These are phyloP conservation scores for Periphyllus acericola DNA, from an alignment of 2,888 invertebrate species.

Conservation along the genomic window DNA sequence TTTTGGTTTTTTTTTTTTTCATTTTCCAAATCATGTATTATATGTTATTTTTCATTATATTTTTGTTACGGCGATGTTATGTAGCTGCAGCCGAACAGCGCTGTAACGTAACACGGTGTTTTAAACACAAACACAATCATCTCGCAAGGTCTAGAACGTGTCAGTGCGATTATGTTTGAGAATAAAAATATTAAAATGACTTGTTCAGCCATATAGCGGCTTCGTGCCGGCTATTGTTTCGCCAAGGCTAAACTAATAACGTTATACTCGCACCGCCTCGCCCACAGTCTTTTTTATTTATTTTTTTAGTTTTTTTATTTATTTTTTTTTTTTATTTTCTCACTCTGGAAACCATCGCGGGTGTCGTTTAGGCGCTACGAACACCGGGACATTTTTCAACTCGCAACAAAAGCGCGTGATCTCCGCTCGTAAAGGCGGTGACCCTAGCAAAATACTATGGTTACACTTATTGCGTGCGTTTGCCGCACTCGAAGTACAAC, in stretches of 20 bases:
- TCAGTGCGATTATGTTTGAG: conserved; percentile 17
- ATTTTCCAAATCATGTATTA: too few relatives aligned
- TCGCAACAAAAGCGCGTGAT: not conserved
- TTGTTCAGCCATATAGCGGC: not conserved
- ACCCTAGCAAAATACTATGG: not conserved
- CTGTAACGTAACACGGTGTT: too few relatives aligned
- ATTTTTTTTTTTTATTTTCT: not conserved
- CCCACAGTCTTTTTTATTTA: conserved; percentile 7
- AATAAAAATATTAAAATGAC: conserved; percentile 53
- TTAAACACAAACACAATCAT: not conserved
- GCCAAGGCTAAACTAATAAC: conserved; percentile 52
- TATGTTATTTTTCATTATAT: too few relatives aligned
- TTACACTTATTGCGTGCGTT: too few relatives aligned
- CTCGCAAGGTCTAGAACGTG: conserved; percentile 40
- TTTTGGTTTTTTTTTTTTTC: too few relatives aligned
- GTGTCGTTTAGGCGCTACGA: conserved; percentile 1
- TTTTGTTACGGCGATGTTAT: too few relatives aligned
- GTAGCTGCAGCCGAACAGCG: too few relatives aligned
- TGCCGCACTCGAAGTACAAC: too few relatives aligned
- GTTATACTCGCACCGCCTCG: conserved; percentile 16
- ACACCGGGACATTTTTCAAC: not conserved
- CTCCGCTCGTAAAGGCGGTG: not conserved
- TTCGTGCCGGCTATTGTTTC: conserved; percentile 37
- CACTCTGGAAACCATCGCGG: not conserved
- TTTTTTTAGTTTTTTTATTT: not conserved